phyloP scores from a whole-genome alignment of 1,140 invertebrate genomes.

The Drosophila funebris region DNA sequence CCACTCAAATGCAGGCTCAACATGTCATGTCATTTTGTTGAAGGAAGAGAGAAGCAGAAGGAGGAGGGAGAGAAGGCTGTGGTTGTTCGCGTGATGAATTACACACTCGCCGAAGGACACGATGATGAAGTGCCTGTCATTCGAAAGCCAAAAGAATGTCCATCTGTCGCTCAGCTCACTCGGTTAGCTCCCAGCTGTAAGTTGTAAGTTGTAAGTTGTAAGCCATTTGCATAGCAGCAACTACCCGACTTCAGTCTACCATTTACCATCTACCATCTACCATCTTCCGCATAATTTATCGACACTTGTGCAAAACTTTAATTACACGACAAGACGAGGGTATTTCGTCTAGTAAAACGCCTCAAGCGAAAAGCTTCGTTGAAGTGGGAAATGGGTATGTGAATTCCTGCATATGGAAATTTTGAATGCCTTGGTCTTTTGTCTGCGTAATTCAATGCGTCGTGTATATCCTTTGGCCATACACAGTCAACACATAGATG shows the following conservation, averaged over 20 bases:
- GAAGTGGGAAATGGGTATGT: conserved; percentile 24
- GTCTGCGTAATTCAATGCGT: conserved; percentile 68
- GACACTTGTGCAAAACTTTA: conserved; percentile 80
- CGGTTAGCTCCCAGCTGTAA: conserved; percentile 20
- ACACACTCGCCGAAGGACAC: conserved; percentile 80
- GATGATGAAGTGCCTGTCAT: conserved; percentile 82
- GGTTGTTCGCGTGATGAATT: conserved; percentile 82
- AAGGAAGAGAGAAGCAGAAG: not conserved
- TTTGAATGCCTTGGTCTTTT: conserved; percentile 57
- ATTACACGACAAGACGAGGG: conserved; percentile 63
- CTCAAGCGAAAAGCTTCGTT: conserved; percentile 13
- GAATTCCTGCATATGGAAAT: conserved; percentile 71
- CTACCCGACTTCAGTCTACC: not conserved
- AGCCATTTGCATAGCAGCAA: conserved; percentile 66
- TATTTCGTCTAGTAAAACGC: conserved; percentile 48
- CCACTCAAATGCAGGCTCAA: conserved; percentile 71
- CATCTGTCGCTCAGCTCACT: conserved; percentile 50
- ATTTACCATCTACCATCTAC: conserved; percentile 1
- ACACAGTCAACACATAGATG: conserved; percentile 39
- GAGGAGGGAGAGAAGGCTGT: conserved; percentile 49
- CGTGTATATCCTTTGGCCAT: conserved; percentile 77
- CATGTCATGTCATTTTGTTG: conserved; percentile 65
- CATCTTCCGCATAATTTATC: conserved; percentile 78
- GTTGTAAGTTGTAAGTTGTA: conserved; percentile 49
- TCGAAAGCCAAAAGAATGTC: conserved; percentile 78